Evolutionary conservation across 2,888 invertebrate genomes (phyloP).

Genomic region (Eurois occulta): DNA sequence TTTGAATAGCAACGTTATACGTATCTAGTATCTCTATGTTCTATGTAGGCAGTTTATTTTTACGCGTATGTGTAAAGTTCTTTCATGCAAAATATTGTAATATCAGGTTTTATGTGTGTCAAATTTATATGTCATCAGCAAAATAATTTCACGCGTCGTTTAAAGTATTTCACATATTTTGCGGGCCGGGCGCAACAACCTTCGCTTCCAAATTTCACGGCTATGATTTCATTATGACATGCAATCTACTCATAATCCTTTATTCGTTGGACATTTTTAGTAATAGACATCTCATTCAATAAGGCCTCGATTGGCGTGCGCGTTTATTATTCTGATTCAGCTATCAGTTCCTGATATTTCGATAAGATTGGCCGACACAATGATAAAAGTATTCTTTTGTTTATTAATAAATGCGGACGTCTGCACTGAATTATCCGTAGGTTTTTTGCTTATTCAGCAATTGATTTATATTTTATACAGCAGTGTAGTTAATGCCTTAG

Average conservation of each 20-base stretch:
- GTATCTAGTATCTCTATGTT: neutral
- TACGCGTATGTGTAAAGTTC: neutral
- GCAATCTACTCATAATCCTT: slow-evolving; percentile 70
- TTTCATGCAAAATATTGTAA: slow-evolving; percentile 23
- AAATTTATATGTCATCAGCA: slow-evolving; percentile 60
- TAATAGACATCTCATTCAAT: slow-evolving; percentile 55
- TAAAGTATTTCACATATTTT: slow-evolving; percentile 67
- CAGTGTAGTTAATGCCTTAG: neutral
- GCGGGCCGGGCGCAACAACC: slow-evolving; percentile 62
- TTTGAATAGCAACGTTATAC: slow-evolving; percentile 4
- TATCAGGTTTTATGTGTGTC: slow-evolving; percentile 23
- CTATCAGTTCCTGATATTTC: slow-evolving; percentile 40
- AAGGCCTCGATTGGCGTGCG: slow-evolving; percentile 16
- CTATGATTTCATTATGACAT: slow-evolving; percentile 70
- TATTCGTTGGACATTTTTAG: slow-evolving; percentile 56
- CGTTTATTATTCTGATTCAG: slow-evolving; percentile 33
- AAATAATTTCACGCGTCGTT: slow-evolving; percentile 71
- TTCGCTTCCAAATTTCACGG: slow-evolving; percentile 71
- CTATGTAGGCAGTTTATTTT: slow-evolving; percentile 16
- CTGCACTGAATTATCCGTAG: slow-evolving; percentile 21
- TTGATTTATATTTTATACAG: slow-evolving; percentile 31
- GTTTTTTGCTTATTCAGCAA: slow-evolving; percentile 11
- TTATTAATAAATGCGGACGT: slow-evolving; percentile 26
- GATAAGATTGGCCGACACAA: slow-evolving; percentile 45
- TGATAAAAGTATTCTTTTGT: slow-evolving; percentile 36